phyloP scores from a whole-genome alignment of 2,888 invertebrate genomes.

The Selenia dentaria region DNA sequence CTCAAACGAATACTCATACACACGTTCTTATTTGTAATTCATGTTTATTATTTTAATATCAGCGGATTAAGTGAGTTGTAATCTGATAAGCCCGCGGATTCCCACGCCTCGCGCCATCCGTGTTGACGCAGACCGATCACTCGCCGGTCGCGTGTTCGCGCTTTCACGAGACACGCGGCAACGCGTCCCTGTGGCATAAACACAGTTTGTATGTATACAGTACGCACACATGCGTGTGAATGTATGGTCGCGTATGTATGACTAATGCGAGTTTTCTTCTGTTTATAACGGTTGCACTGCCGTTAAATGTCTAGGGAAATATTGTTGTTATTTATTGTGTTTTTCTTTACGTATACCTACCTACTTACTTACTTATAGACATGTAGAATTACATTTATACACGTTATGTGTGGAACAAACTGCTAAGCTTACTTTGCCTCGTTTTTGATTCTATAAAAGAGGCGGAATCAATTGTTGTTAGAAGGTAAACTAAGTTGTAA shows the following conservation, averaged over 20 bases:
- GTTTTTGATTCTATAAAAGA: too few relatives aligned
- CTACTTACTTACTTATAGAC: too few relatives aligned
- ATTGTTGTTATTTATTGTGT: background rate
- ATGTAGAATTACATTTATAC: too few relatives aligned
- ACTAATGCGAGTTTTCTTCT: conserved; percentile 25
- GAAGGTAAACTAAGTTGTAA: too few relatives aligned
- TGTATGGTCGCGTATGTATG: too few relatives aligned
- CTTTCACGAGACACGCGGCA: conserved; percentile 48
- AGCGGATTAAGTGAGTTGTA: background rate
- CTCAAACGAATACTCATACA: too few relatives aligned
- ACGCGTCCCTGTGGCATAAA: conserved; percentile 35
- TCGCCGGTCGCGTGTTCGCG: conserved; percentile 51
- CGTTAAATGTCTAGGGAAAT: conserved; percentile 12
- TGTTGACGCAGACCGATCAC: conserved; percentile 36
- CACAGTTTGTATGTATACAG: background rate
- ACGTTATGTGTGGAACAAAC: too few relatives aligned
- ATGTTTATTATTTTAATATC: too few relatives aligned
- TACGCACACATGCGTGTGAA: conserved; percentile 15
- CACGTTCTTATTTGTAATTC: too few relatives aligned
- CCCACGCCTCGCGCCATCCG: conserved; percentile 12
- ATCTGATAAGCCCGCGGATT: conserved; percentile 9
- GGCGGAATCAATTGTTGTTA: too few relatives aligned
- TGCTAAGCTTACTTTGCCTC: too few relatives aligned
- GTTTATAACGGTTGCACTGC: conserved; percentile 35
- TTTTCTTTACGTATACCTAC: background rate